Conservation (phyloP, 1,140 invertebrate genomes). For the Ylistrum balloti region DNA sequence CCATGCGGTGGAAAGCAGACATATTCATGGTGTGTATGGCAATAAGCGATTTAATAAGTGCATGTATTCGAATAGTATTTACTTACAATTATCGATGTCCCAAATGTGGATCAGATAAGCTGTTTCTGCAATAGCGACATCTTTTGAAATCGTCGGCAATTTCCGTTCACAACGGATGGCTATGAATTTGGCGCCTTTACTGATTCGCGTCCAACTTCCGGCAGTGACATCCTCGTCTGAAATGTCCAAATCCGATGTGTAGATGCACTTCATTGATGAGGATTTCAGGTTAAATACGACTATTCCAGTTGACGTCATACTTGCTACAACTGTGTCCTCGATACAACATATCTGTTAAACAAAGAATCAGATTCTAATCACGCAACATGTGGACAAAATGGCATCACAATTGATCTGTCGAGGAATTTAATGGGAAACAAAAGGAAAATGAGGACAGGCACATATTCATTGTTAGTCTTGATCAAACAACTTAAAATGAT, state of each 20-base stretch:
- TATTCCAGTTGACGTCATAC: not conserved
- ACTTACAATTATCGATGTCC: not conserved
- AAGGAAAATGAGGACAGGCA: no score
- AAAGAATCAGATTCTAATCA: no score
- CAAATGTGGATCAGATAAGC: not conserved
- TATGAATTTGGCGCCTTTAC: conserved; percentile 3
- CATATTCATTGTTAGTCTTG: no score
- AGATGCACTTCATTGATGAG: not conserved
- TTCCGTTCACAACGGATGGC: not conserved
- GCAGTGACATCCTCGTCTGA: not conserved
- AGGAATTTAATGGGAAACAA: no score
- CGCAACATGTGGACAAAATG: no score
- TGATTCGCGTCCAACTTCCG: conserved; percentile 25
- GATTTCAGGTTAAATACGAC: not conserved
- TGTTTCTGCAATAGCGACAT: not conserved
- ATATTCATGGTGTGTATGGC: no score
- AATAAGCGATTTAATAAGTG: no score
- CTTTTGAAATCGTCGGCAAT: not conserved
- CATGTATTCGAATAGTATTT: not conserved
- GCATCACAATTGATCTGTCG: no score
- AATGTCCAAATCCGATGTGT: not conserved
- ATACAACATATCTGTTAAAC: not conserved
- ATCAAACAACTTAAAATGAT: no score
- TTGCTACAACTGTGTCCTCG: not conserved
- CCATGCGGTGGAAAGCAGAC: no score